Percentiles rank a stretch among this genome's conserved stretches.
Conservation (phyloP, 2,113 vertebrate species). For the Garra rufa region DNA sequence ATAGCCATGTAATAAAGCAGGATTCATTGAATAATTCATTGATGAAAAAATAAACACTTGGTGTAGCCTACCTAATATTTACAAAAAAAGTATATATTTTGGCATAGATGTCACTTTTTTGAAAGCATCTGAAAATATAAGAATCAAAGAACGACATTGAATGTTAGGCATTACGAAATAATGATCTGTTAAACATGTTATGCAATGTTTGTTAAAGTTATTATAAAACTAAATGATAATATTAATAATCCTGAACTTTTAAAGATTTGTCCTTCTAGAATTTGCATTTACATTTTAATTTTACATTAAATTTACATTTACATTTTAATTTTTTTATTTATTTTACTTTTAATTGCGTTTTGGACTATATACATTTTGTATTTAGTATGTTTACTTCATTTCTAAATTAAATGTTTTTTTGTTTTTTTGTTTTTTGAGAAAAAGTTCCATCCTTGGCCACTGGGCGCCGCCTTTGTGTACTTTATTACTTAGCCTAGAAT, state of each 20-base stretch:
- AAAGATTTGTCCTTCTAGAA: not conserved
- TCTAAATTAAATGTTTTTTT: not conserved
- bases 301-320: too few relatives aligned
- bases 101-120: not conserved
- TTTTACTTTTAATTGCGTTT: not conserved
- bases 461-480: not conserved
- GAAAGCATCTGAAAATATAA: not conserved
- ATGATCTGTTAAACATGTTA: not conserved
- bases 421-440: not conserved
- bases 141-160: not conserved
- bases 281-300: not conserved
- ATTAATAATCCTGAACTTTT: not conserved
- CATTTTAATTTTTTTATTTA: too few relatives aligned
- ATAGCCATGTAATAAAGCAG: too few relatives aligned
- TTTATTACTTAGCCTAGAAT: not conserved
- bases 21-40: not conserved
- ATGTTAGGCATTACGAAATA: not conserved
- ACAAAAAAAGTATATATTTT: not conserved
- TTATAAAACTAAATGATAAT: not conserved
- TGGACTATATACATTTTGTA: not conserved
- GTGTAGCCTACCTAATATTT: too few relatives aligned
- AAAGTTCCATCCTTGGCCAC: not conserved
- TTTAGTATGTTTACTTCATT: not conserved
- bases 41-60: not conserved
- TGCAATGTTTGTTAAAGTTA: not conserved